These are phyloP conservation scores for Lasioglossum calceatum DNA, from an alignment of 2,888 invertebrate genomes.

Conservation along the genomic window DNA sequence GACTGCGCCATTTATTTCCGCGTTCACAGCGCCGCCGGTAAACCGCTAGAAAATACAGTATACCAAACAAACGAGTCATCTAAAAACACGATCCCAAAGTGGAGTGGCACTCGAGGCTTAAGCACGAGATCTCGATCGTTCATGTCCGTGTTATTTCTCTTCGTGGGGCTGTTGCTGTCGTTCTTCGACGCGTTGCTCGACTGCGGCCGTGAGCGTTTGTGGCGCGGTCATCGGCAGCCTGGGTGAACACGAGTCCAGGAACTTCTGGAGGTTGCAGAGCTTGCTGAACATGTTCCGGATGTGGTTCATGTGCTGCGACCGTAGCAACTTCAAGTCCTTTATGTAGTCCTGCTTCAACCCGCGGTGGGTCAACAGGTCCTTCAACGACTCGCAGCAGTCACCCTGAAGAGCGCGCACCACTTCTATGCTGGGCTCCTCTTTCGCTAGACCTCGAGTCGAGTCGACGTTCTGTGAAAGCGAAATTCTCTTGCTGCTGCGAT, in stretches of 20 bases:
- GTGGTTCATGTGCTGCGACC: slow-evolving; percentile 85
- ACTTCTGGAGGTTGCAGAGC: slow-evolving; percentile 84
- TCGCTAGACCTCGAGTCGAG: slow-evolving; percentile 8
- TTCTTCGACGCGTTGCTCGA: slow-evolving; percentile 34
- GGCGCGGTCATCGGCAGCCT: slow-evolving; percentile 45
- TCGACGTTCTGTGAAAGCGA: slow-evolving; percentile 29
- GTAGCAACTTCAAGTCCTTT: slow-evolving; percentile 83
- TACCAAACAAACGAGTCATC: background rate
- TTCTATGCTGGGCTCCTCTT: slow-evolving; percentile 35
- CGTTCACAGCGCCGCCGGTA: background rate
- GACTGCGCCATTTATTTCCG: slow-evolving; percentile 8
- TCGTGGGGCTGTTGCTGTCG: slow-evolving; percentile 42
- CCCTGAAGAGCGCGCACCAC: slow-evolving; percentile 69
- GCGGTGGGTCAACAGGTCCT: slow-evolving; percentile 71
- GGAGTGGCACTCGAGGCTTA: background rate
- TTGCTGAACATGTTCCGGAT: slow-evolving; percentile 84
- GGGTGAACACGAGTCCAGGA: slow-evolving; percentile 81
- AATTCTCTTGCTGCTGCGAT: background rate
- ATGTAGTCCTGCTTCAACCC: slow-evolving; percentile 78
- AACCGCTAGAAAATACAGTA: background rate
- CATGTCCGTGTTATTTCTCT: slow-evolving; percentile 21
- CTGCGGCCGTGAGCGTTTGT: slow-evolving; percentile 8
- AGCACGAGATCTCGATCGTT: background rate
- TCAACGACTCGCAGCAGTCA: slow-evolving; percentile 70
- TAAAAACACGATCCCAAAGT: slow-evolving; percentile 2